Percentiles rank a stretch among this genome's conserved stretches.
phyloP scores from a whole-genome alignment of 2,888 invertebrate species.

The Sinotaia quadrata region DNA sequence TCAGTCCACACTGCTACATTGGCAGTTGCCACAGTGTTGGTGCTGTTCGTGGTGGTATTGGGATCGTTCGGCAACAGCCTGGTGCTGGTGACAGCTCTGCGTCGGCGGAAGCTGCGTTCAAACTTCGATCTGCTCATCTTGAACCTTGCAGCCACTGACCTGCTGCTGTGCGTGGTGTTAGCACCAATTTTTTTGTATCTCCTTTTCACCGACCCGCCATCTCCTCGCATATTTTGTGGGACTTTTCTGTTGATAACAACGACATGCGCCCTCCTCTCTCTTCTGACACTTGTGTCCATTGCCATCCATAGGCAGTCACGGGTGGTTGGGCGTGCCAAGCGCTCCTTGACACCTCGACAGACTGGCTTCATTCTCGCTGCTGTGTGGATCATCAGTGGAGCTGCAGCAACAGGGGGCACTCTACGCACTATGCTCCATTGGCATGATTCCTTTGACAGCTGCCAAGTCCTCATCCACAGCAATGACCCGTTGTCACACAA shows the following conservation, averaged over 20 bases:
- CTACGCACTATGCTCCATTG: constrained; percentile 54
- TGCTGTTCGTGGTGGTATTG: constrained; percentile 56
- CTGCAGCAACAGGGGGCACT: constrained; percentile 51
- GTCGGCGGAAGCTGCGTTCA: constrained; percentile 48
- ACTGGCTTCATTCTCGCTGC: constrained; percentile 45
- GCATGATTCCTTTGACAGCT: constrained; percentile 46
- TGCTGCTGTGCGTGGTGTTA: constrained; percentile 57
- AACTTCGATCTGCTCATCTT: constrained; percentile 56
- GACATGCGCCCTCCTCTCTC: constrained; percentile 50
- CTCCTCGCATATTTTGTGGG: constrained; percentile 56
- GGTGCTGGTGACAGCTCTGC: constrained; percentile 53
- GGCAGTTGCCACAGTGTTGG: constrained; percentile 61
- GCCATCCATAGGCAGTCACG: constrained; percentile 54
- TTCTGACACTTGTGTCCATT: constrained; percentile 57
- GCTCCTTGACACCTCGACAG: constrained; percentile 46
- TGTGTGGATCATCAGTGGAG: constrained; percentile 54
- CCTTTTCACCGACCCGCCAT: constrained; percentile 53
- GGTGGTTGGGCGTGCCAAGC: constrained; percentile 47
- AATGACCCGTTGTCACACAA: constrained; percentile 46
- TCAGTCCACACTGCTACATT: constrained; percentile 60
- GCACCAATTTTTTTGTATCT: constrained; percentile 57
- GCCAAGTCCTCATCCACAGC: constrained; percentile 52
- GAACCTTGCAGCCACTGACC: constrained; percentile 58
- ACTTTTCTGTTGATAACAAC: constrained; percentile 55
- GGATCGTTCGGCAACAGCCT: constrained; percentile 61